Evolutionary conservation across 2,797 vertebrate species (phyloP).

Genomic region (Centroberyx gerrardi): DNA sequence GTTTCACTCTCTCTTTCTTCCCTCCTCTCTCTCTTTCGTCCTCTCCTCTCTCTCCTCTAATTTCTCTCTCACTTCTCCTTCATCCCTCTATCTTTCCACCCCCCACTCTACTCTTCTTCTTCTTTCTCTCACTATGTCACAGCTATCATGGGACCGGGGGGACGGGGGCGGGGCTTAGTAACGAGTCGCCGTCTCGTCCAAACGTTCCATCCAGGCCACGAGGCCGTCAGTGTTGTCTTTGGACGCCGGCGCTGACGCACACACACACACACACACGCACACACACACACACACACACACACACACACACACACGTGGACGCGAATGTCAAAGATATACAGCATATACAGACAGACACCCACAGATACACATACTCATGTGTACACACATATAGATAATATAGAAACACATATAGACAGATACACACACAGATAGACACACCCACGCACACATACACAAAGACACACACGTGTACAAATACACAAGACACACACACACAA

Average conservation of each 20-base stretch:
- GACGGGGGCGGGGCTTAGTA: neutral
- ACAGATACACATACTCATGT: neutral
- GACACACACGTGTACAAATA: neutral
- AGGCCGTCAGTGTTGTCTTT: constrained; percentile 3
- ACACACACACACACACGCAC: neutral
- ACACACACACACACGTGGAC: neutral
- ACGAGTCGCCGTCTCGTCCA: neutral
- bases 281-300: neutral
- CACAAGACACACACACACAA: neutral
- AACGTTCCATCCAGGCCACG: constrained; percentile 51
- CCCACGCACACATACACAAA: neutral
- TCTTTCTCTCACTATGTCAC: constrained; percentile 39
- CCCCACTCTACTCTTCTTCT: neutral
- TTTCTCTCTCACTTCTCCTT: neutral
- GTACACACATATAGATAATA: neutral
- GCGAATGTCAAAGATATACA: no score
- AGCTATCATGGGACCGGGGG: neutral
- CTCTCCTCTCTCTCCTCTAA: no score
- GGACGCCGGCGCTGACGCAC: constrained; percentile 2
- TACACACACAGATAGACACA: neutral
- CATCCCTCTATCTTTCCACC: neutral
- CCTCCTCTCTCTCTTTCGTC: neutral
- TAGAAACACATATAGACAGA: neutral
- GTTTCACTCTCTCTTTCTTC: neutral
- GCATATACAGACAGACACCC: constrained; percentile 1